Conservation (phyloP, 1,140 invertebrate genomes). For the Drosophila lacteicornis region DNA sequence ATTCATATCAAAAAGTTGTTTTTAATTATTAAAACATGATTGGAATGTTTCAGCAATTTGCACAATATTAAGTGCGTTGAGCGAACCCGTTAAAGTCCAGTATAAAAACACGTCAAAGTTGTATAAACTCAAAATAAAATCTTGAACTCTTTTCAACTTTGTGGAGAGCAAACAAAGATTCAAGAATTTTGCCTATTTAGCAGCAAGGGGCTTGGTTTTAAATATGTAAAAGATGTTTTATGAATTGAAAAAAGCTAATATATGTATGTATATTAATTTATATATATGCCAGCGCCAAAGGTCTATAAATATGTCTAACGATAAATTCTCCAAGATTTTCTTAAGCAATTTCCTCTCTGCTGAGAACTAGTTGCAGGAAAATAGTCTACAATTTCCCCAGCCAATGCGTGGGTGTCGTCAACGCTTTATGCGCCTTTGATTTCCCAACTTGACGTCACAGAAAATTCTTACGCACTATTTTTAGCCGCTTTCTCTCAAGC, state of each 20-base stretch:
- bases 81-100: conserved; percentile 7
- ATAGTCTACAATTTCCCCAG: conserved; percentile 24
- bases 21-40: conserved; percentile 33
- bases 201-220: conserved; percentile 27
- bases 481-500: conserved; percentile 7
- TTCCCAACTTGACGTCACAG: conserved; percentile 55
- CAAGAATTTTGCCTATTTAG: not conserved
- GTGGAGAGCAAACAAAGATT: not conserved
- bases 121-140: conserved; percentile 4
- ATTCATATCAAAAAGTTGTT: conserved; percentile 23
- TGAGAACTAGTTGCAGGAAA: conserved; percentile 18
- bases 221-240: conserved; percentile 22
- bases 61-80: conserved; percentile 22
- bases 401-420: conserved; percentile 44
- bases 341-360: conserved; percentile 4
- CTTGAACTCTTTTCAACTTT: conserved; percentile 26
- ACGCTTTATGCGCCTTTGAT: conserved; percentile 34
- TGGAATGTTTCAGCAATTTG: conserved; percentile 19
- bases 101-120: conserved; percentile 14
- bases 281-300: not conserved
- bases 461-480: conserved; percentile 43
- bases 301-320: conserved; percentile 35
- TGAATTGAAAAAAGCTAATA: conserved; percentile 13
- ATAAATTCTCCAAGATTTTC: conserved; percentile 25
- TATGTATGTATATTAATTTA: not conserved